Evolutionary conservation across 2,888 invertebrate species (phyloP).

Genomic region (Eupelmus urozonus): DNA sequence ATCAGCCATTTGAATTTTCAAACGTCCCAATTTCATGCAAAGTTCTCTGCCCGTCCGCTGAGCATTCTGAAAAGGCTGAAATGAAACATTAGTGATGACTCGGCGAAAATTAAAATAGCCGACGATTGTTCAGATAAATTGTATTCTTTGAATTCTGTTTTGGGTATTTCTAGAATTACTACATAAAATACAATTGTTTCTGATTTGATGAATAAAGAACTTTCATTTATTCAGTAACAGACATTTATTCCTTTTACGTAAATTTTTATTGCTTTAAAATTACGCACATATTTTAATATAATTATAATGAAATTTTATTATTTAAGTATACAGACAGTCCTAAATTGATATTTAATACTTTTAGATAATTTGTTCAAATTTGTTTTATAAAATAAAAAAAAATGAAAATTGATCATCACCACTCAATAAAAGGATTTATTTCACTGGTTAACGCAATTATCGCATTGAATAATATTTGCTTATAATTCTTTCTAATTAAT

Average conservation of each 20-base stretch:
- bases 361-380: too few species aligned
- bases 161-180: not conserved
- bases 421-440: too few species aligned
- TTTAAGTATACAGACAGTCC: too few species aligned
- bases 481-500: too few species aligned
- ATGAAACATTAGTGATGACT: not conserved
- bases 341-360: too few species aligned
- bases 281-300: too few species aligned
- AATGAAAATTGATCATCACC: too few species aligned
- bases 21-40: conserved; percentile 7
- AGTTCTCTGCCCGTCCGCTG: not conserved
- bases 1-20: not conserved
- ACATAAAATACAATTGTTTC: not conserved
- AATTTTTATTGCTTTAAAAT: not conserved
- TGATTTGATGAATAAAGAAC: not conserved
- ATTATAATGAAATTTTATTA: too few species aligned
- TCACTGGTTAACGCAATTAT: too few species aligned
- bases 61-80: not conserved
- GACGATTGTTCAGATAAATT: conserved; percentile 1
- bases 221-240: not conserved
- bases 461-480: too few species aligned
- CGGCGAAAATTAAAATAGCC: not conserved
- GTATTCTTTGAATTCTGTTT: not conserved
- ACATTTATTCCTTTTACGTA: not conserved
- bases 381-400: too few species aligned